Evolutionary conservation across 1,140 invertebrate species (phyloP), one percentile per base, ranked within the genome.

Genomic region (Saccostrea glomerata): DNA sequence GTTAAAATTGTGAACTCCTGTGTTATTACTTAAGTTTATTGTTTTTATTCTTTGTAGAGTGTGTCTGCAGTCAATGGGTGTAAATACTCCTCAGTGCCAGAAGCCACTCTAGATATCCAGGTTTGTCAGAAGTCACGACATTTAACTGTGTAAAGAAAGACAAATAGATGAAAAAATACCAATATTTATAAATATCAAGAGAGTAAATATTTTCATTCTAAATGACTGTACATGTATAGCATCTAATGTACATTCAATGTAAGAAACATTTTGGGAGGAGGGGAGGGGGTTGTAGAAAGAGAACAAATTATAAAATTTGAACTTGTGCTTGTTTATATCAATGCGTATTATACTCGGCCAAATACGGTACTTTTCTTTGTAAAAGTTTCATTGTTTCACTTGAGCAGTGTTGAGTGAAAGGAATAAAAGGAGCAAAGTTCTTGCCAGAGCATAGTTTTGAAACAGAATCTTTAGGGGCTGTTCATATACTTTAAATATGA

Each of bases 71-170:
- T 84, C 54, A 55, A 84, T 55, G 83, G 47, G 9, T 40, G 23
- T 15, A 84, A 55, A 56, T 85, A 66, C 60, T 85, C 84, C 36
- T 66, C 84, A 15, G 84, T 85, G 4, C 56, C 84, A 15, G 84
- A 85, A 30, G 84, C 84, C 13, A 85, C 56, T 6, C 58, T 85
- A 60, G 60, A 85, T n/a, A 66, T 85, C 7, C 55, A 85, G 84
- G 84, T 85, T 60, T 25, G 84, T 85, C 9, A 60, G 30, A 54
- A 63, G 20, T 12, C 36, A 40, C 11, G 0, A 23, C 0, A 55
- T 4, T 23, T 0, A 23, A 25, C 12, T 11, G 25, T n/a, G 20
- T n/a, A 13, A 23, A 84, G 25, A 11, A 54, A 84, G 11, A 54
- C 5, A n/a, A 30, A 20, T n/a, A 23, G 23, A 11, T 55, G 17